Evolutionary conservation across 2,888 invertebrate genomes (phyloP), one percentile per base, ranked within the genome.

Genomic region (Ptychoptera contaminata): DNA sequence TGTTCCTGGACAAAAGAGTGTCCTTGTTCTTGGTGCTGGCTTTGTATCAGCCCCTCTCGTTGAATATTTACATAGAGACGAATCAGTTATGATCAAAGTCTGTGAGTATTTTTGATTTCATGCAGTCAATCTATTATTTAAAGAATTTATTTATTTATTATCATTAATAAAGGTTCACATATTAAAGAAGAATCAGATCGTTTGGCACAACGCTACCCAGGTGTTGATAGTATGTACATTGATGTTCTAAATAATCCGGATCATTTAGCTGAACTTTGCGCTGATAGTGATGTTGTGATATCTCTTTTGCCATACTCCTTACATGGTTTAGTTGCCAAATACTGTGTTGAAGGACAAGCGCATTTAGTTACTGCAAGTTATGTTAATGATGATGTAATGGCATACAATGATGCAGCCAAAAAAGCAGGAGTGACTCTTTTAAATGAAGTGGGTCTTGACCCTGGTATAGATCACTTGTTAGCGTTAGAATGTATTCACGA

Each of bases 361-460:
- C 90, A 98, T 61, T 78, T 98, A 79, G 93, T 98, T 14, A 98
- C 98, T 0, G 94, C 96, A 0, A 94, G 93, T 48, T 98, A 98
- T 57, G 77, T 90, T 45, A 82, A 84, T 10, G 82, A 88, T 1
- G 81, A 84, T 56, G 83, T 98, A 54, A 77, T 74, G 55, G 76
- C 76, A 1, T 65, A 94, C 9, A 80, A 94, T 55, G 69, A 83
- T 36, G 87, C 87, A 45, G 97, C 97, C 0, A 73, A 77, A 41
- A 79, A 83, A 31, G 90, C 91, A 1, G 93, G 90, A 1, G 73
- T 99, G 0, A 96, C 96, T 0, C 74, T 98, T 37, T 69, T 99
- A 50, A 98, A 97, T 59, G 98, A 98, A 68, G 83, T 94, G 0
- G 98, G 98, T 0, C 70, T 99, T 30, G 98, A 99, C 61, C 98